Evolutionary conservation across 2,888 invertebrate species (phyloP), one percentile per base, ranked within the genome.

Genomic region (Drosophila tripunctata): DNA sequence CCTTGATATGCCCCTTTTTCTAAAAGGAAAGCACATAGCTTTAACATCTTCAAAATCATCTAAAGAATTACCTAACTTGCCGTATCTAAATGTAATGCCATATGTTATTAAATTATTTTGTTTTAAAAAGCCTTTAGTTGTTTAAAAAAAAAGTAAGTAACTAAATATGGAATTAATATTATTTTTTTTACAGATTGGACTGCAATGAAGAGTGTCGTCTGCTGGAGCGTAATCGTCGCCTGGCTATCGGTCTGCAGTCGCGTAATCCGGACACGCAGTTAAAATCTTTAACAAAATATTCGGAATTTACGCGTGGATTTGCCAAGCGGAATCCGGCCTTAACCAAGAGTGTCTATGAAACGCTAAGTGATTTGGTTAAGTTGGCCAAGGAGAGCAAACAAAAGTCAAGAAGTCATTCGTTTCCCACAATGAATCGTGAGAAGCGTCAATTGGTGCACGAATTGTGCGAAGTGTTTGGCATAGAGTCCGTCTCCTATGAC

Each of bases 391-490:
- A 95, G 93, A 96, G 96, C 5, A 96, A 96, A 79, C 96, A 96
- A 88, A 94, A 95, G 85, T 96, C 95, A 0, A 93, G 96, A 1
- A 95, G 96, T 78, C 95, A 96, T 90, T 96, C 97, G 7, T 99
- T 99, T 91, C 96, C 96, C 14, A 95, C 96, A 1, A 98, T 98
- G 98, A 98, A 97, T 91, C 93, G 96, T 40, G 97, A 97, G 82
- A 98, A 98, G 91, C 93, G 99, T 1, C 96, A 96, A 44, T 94
- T 98, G 86, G 94, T 99, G 7, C 98, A 99, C 91, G 99, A 99
- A 90, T 94, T 97, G 90, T 97, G 97, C 82, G 96, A 97, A 88
- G 96, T 96, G 91, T 99, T 99, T 92, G 98, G 98, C 35, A 96
- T 98, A 82, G 96, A 97, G 88, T 96, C 98, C 72, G 96, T 96